These are phyloP conservation scores for Agrochola lota DNA, from an alignment of 2,888 invertebrate species.

Conservation along the genomic window DNA sequence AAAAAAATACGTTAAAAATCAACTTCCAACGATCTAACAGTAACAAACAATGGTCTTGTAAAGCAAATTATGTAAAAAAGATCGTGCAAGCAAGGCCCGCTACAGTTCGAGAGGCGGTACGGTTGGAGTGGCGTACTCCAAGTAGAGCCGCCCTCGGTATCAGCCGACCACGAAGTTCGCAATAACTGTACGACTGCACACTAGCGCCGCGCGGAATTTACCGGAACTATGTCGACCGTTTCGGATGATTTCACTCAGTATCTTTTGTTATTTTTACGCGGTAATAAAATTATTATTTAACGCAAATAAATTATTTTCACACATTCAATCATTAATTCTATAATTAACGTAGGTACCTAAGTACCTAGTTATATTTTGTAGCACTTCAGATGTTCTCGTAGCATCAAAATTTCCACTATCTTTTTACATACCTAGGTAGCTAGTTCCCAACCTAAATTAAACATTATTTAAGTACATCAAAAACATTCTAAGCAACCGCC, in stretches of 20 bases:
- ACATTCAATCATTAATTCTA: background rate
- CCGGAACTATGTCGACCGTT: constrained; percentile 50
- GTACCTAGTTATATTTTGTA: background rate
- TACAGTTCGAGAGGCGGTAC: constrained; percentile 48
- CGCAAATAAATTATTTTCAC: background rate
- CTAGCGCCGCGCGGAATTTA: constrained; percentile 69
- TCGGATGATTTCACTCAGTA: constrained; percentile 11
- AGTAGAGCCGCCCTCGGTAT: constrained; percentile 68
- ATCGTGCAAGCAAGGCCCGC: constrained; percentile 5
- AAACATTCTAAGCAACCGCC: background rate
- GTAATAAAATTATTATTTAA: background rate
- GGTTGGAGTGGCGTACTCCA: constrained; percentile 63
- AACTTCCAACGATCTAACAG: constrained; percentile 1
- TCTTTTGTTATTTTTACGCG: background rate
- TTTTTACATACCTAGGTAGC: background rate
- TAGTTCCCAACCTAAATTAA: background rate
- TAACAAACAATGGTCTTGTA: constrained; percentile 23
- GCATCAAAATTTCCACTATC: background rate
- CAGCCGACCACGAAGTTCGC: constrained; percentile 61
- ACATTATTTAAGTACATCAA: background rate
- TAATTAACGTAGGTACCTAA: background rate
- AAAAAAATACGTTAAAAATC: background rate
- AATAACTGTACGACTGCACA: constrained; percentile 74
- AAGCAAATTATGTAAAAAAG: constrained; percentile 42
- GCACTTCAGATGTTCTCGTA: no score